These are phyloP conservation scores for Pseudorhiza aurosa DNA, from an alignment of 30 jellyfish, hydroid and myxozoan species.

Conservation along the genomic window DNA sequence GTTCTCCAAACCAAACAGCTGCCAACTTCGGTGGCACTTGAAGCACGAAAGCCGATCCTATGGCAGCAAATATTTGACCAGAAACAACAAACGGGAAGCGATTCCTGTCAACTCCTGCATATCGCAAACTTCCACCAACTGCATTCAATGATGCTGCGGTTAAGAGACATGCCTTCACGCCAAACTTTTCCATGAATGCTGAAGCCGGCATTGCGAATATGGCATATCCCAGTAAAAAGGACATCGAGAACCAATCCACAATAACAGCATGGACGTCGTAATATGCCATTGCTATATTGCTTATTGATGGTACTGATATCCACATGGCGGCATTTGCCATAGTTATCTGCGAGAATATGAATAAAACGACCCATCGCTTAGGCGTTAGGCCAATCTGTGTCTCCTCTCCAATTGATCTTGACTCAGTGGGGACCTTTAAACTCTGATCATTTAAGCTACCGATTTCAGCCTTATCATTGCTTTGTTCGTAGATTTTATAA, in stretches of 20 bases:
- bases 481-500: too few relatives aligned
- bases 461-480: neutral
- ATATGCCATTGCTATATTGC: constrained; percentile 53
- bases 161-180: constrained; percentile 59
- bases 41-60: constrained; percentile 74
- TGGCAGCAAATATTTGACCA: constrained; percentile 86
- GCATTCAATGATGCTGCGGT: constrained; percentile 74
- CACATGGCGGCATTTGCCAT: constrained; percentile 80
- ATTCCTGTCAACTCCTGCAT: constrained; percentile 63
- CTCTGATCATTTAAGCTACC: neutral
- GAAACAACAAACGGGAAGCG: constrained; percentile 51
- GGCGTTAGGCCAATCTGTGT: constrained; percentile 20
- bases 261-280: constrained; percentile 30
- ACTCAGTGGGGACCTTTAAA: neutral
- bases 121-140: constrained; percentile 61
- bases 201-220: constrained; percentile 84
- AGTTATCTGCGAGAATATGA: constrained; percentile 65
- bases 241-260: constrained; percentile 81
- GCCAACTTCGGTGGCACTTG: constrained; percentile 88
- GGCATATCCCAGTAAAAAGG: constrained; percentile 68
- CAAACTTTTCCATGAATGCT: constrained; percentile 56
- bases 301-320: constrained; percentile 77
- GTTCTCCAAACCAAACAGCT: constrained; percentile 89
- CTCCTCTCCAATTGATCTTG: neutral
- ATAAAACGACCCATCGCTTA: constrained; percentile 72